A percentile compares a stretch with the other conserved stretches of the same genome.
phyloP scores from a whole-genome alignment of 2,888 invertebrate genomes.

The Drosophila lacicola region DNA sequence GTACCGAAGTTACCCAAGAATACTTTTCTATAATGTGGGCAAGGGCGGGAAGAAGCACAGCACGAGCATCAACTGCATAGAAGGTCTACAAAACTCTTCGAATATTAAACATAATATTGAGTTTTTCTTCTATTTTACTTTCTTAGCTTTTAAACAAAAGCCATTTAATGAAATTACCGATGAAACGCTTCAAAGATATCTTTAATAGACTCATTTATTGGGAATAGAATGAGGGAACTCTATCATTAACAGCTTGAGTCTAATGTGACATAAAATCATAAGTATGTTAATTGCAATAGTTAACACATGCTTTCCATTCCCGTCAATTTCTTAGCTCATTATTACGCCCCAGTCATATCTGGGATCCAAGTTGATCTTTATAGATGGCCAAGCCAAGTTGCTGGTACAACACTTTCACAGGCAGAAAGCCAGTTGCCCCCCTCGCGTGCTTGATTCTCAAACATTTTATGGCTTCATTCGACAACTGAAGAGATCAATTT shows the following conservation, averaged over 20 bases:
- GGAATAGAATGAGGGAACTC: no score
- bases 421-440: constrained; percentile 7
- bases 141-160: no score
- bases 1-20: no score
- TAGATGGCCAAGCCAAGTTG: constrained; percentile 5
- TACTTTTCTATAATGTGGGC: no score
- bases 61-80: no score
- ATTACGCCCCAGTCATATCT: constrained; percentile 6
- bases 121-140: no score
- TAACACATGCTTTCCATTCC: constrained; percentile 29
- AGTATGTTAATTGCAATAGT: constrained; percentile 33
- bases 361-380: constrained; percentile 17
- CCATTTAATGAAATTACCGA: no score
- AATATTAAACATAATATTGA: no score
- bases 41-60: no score
- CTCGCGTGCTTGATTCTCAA: constrained; percentile 10
- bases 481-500: constrained; percentile 74
- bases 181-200: no score
- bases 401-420: constrained; percentile 36
- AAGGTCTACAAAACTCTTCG: no score
- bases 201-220: no score
- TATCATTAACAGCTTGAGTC: not conserved
- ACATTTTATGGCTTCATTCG: constrained; percentile 57
- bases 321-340: constrained; percentile 27
- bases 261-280: not conserved